Evolutionary conservation across 2,797 vertebrate genomes (phyloP).

Genomic region (Sebastes aleutianus): DNA sequence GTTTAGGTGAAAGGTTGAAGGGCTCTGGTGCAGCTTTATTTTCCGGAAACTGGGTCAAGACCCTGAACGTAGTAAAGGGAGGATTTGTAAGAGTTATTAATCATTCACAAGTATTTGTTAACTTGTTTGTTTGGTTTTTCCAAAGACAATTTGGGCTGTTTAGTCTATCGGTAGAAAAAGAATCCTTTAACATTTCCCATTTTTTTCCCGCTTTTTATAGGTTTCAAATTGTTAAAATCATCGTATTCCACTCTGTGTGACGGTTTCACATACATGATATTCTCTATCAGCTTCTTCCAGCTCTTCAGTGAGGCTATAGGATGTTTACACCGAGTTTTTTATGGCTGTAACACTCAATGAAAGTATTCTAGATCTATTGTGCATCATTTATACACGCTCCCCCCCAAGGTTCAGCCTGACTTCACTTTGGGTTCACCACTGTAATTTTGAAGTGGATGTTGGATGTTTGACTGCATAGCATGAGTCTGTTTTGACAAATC

Average conservation of each 20-base stretch:
- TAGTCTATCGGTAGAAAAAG: neutral
- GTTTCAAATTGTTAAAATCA: neutral
- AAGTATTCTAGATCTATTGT: neutral
- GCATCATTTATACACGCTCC: neutral
- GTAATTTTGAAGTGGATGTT: neutral
- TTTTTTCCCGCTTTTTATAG: neutral
- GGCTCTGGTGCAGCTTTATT: neutral
- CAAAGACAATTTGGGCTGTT: neutral
- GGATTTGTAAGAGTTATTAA: slow-evolving; percentile 12
- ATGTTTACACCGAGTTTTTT: neutral
- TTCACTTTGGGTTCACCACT: neutral
- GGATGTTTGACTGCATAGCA: neutral
- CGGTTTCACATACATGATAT: neutral
- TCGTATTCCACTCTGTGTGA: neutral
- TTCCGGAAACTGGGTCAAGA: slow-evolving; percentile 36
- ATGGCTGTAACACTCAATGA: neutral
- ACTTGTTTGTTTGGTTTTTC: neutral
- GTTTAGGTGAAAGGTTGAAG: slow-evolving; percentile 46
- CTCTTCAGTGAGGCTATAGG: neutral
- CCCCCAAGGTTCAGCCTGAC: neutral
- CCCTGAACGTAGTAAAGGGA: neutral
- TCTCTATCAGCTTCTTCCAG: neutral
- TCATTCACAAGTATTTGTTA: slow-evolving; percentile 27
- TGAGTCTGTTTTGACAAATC: neutral
- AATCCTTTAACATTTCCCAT: neutral